phyloP scores from a whole-genome alignment of 2,888 invertebrate species.

The Heliconius hortense region DNA sequence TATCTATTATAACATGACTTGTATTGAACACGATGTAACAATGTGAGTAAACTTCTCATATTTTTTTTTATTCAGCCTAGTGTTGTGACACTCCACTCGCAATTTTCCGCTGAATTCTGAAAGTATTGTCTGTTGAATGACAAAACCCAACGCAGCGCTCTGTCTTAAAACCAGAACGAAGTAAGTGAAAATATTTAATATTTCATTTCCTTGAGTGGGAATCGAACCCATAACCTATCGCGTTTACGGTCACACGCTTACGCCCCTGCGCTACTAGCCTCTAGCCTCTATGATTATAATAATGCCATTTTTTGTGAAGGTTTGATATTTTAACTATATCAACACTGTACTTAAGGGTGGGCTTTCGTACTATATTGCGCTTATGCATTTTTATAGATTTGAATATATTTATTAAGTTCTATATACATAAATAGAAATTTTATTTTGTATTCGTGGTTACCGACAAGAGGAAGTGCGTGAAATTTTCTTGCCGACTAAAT shows the following conservation, averaged over 20 bases:
- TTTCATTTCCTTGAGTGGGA: too few species aligned
- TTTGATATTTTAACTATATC: background rate
- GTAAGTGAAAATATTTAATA: too few species aligned
- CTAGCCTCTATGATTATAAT: too few species aligned
- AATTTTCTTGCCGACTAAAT: conserved; percentile 56
- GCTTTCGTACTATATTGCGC: background rate
- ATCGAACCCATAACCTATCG: too few species aligned
- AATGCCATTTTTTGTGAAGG: background rate
- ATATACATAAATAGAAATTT: conserved; percentile 25
- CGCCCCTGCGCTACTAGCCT: too few species aligned
- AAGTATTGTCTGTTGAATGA: too few species aligned
- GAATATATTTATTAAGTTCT: background rate
- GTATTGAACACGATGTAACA: background rate
- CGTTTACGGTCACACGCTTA: too few species aligned
- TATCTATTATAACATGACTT: background rate
- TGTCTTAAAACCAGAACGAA: too few species aligned
- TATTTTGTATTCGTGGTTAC: conserved; percentile 43
- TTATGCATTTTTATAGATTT: background rate
- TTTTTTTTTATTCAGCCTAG: too few species aligned
- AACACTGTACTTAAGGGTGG: background rate
- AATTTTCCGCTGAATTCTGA: too few species aligned
- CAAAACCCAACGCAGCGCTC: too few species aligned
- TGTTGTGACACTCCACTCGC: too few species aligned
- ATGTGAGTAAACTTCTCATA: background rate
- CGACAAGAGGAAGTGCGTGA: conserved; percentile 48